Percentiles rank a stretch among this genome's conserved stretches.
Conservation (phyloP, 1,140 invertebrate species). For the Drosophila tani region DNA sequence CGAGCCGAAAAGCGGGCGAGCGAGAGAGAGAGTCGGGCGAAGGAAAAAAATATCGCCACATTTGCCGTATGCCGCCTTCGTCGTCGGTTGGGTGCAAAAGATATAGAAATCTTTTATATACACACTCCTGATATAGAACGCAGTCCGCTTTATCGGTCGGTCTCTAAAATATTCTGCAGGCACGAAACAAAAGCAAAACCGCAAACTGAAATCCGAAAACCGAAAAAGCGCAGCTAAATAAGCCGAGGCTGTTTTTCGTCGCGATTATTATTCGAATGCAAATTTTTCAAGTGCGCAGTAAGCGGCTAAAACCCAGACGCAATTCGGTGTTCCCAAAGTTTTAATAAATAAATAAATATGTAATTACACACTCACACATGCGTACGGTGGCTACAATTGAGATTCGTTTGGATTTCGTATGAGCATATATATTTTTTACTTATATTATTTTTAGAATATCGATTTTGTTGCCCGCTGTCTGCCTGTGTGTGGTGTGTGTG, state of each 20-base stretch:
- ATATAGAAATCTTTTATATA: slow-evolving; percentile 65
- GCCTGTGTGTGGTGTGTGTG: slow-evolving; percentile 30
- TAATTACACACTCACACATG: slow-evolving; percentile 53
- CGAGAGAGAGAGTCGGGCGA: slow-evolving; percentile 41
- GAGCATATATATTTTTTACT: slow-evolving; percentile 72
- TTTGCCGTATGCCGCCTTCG: slow-evolving; percentile 81
- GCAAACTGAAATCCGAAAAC: slow-evolving; percentile 7
- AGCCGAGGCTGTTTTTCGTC: slow-evolving; percentile 38
- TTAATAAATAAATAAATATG: slow-evolving; percentile 71
- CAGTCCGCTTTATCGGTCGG: slow-evolving; percentile 55
- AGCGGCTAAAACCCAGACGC: slow-evolving; percentile 49
- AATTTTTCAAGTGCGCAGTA: slow-evolving; percentile 75
- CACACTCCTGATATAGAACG: slow-evolving; percentile 31
- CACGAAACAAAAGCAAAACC: slow-evolving; percentile 21
- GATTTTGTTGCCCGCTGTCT: slow-evolving; percentile 74
- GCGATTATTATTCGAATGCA: slow-evolving; percentile 46
- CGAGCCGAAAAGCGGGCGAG: slow-evolving; percentile 13
- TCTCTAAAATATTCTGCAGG: slow-evolving; percentile 51
- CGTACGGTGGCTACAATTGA: slow-evolving; percentile 61
- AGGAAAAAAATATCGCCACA: slow-evolving; percentile 60
- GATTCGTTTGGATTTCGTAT: slow-evolving; percentile 75
- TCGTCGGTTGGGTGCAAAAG: slow-evolving; percentile 77
- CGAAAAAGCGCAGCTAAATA: slow-evolving; percentile 20
- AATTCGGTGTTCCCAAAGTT: slow-evolving; percentile 54
- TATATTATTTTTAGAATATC: slow-evolving; percentile 84